A percentile compares a stretch with the other conserved stretches of the same genome.
Conservation (phyloP, 2,888 invertebrate species). For the Nemapogon koenigi region DNA sequence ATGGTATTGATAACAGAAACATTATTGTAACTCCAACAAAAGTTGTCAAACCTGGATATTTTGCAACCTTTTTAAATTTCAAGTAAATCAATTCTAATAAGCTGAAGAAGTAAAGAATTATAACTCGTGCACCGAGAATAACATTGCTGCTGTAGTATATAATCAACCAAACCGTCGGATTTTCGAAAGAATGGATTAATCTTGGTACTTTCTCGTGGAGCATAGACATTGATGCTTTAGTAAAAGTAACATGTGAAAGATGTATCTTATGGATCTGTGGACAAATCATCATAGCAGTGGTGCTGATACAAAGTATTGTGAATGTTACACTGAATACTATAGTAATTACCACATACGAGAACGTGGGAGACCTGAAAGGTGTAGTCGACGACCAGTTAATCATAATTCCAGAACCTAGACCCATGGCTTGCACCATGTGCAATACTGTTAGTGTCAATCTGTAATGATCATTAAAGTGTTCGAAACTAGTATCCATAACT, state of each 20-base stretch:
- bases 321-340: constrained; percentile 24
- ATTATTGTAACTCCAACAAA: constrained; percentile 21
- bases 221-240: constrained; percentile 24
- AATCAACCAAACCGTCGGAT: constrained; percentile 28
- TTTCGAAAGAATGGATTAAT: constrained; percentile 29
- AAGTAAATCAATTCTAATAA: constrained; percentile 26
- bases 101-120: constrained; percentile 26
- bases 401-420: constrained; percentile 35
- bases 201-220: constrained; percentile 38
- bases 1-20: constrained; percentile 32
- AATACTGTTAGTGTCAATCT: constrained; percentile 23
- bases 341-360: constrained; percentile 33
- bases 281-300: constrained; percentile 35
- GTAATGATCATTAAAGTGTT: constrained; percentile 22
- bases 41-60: constrained; percentile 30
- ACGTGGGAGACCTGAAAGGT: constrained; percentile 39
- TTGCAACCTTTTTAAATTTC: constrained; percentile 22
- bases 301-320: constrained; percentile 25
- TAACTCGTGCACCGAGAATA: constrained; percentile 25
- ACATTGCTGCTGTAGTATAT: constrained; percentile 27
- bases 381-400: constrained; percentile 31
- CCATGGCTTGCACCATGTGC: constrained; percentile 27
- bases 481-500: constrained; percentile 33
- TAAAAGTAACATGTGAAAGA: constrained; percentile 18
- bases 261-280: constrained; percentile 33